phyloP scores from a whole-genome alignment of 2,888 invertebrate genomes.

The Bellardia pandia region DNA sequence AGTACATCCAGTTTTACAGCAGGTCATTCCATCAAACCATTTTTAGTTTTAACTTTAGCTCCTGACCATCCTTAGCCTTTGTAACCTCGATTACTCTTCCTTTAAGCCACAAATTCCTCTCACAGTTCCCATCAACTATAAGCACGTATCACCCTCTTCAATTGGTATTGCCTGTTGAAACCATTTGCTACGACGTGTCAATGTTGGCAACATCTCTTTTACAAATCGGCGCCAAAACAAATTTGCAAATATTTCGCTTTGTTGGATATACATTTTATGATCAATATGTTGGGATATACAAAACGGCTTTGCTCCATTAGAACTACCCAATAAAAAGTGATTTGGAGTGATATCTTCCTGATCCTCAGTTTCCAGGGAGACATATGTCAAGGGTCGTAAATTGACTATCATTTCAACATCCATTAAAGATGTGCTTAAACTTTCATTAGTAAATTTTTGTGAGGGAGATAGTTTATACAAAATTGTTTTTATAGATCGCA shows the following conservation, averaged over 20 bases:
- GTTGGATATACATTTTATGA: slow-evolving; percentile 19
- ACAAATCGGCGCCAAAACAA: slow-evolving; percentile 21
- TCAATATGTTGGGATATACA: not conserved
- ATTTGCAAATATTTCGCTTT: not conserved
- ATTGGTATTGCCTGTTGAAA: not conserved
- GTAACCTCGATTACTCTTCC: not conserved
- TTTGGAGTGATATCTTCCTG: no score
- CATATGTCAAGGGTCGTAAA: no score
- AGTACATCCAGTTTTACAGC: slow-evolving; percentile 11
- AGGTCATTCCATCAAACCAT: slow-evolving; percentile 3
- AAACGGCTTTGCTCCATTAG: not conserved
- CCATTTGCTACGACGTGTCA: not conserved
- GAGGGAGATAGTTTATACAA: slow-evolving; percentile 55
- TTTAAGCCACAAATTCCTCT: not conserved
- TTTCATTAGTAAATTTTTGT: slow-evolving; percentile 63
- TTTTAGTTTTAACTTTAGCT: slow-evolving; percentile 5
- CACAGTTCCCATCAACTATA: not conserved
- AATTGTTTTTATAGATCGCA: slow-evolving; percentile 60
- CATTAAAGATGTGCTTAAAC: slow-evolving; percentile 50
- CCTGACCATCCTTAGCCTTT: slow-evolving; percentile 1
- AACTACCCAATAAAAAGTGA: no score
- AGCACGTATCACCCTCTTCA: not conserved
- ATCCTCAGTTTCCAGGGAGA: no score
- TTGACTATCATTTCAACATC: slow-evolving; percentile 44
- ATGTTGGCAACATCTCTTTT: slow-evolving; percentile 28